Base-by-base conservation (phyloP, 2,888 invertebrate genomes). In the Megalurothrips usitatus region DNA sequence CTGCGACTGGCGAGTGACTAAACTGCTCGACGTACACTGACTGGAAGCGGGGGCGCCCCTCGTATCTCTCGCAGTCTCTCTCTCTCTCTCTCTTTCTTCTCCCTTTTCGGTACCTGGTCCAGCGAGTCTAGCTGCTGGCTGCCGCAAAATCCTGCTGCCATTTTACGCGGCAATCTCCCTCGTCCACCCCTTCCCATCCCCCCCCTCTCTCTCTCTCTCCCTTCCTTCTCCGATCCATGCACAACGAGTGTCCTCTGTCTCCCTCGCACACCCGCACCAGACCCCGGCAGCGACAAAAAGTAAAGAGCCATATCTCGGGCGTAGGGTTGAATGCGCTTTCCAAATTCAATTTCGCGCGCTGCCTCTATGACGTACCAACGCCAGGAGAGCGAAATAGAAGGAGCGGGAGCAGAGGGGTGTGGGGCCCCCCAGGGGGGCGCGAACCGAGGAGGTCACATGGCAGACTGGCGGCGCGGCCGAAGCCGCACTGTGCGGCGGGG, bases 141-240 rank as follows among this genome's bases (percentile, higher is more conserved):
- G 6, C 34, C 34, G 34, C 34, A 43, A 43, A 43, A 43, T 43
- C 34, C 34, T 43, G 34, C 34, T 6, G 34, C 34, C 34, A 6
- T 43, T 43, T 43, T 43, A 43, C 34, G 2, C 34, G 6, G 34
- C 34, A 4, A 43, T 2, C n/a, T n/a, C n/a, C n/a, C n/a, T n/a
- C 34, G 34, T 43, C 6, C 34, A 2, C 6, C 34, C 34, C 34
- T 2, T 43, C 34, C 6, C 34, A 49, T n/a, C 75, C 26, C 28
- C 47, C 78, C 10, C 34, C 68, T 80, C 82, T 81, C 63, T 78
- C 68, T 82, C 80, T 81, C 81, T 82, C 81, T 80, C 78, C 79
- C 78, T 80, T 79, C 78, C 26, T 3, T n/a, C 34, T 43, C 47
- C 11, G 23, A 8, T 23, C 14, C 12, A 26, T n/a, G 12, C 26